Evolutionary conservation across 2,888 invertebrate species (phyloP).

Genomic region (Cheilosia pagana): DNA sequence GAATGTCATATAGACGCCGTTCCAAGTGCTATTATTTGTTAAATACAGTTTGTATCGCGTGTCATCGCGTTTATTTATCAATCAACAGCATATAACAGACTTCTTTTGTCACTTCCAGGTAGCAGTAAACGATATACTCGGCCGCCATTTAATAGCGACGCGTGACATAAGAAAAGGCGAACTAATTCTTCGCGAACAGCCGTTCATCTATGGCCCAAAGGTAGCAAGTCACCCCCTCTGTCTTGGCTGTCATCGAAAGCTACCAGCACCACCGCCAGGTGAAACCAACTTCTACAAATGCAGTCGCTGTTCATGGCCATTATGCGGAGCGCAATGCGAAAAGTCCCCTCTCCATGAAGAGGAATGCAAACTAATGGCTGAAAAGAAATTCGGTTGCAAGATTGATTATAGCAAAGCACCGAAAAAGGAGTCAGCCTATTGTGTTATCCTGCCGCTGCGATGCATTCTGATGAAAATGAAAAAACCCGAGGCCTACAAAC

Average conservation of each 20-base stretch:
- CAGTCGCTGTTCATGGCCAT: conserved; percentile 87
- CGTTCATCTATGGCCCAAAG: conserved; percentile 88
- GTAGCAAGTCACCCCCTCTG: conserved; percentile 86
- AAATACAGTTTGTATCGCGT: too few species aligned
- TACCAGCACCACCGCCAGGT: conserved; percentile 79
- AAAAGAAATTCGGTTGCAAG: conserved; percentile 85
- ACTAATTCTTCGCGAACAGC: conserved; percentile 87
- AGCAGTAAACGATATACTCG: conserved; percentile 85
- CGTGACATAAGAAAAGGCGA: conserved; percentile 88
- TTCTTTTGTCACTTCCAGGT: conserved; percentile 84
- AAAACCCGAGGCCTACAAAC: conserved; percentile 83
- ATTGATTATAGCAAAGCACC: conserved; percentile 83
- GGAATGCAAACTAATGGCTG: conserved; percentile 87
- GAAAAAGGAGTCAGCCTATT: conserved; percentile 87
- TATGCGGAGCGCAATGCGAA: conserved; percentile 87
- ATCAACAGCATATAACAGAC: too few species aligned
- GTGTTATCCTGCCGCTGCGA: conserved; percentile 87
- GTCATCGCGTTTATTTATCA: too few species aligned
- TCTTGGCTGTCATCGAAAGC: conserved; percentile 86
- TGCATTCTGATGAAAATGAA: conserved; percentile 86
- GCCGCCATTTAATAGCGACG: conserved; percentile 87
- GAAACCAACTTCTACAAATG: conserved; percentile 85
- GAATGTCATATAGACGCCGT: too few species aligned
- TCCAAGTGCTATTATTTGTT: too few species aligned
- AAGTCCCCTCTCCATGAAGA: conserved; percentile 84